Conservation (phyloP, 2,888 invertebrate species). For the Pecten maximus region DNA sequence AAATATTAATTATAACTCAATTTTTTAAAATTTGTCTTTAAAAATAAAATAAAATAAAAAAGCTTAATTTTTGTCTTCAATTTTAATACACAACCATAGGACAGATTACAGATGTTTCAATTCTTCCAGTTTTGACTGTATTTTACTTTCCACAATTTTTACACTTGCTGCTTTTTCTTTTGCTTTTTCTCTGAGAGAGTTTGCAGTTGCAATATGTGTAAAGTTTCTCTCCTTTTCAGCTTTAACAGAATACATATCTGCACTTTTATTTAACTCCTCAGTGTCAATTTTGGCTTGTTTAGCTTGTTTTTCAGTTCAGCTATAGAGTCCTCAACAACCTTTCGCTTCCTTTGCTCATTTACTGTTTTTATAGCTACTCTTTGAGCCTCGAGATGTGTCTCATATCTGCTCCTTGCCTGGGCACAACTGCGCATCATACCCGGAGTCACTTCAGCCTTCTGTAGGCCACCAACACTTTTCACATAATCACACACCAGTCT, state of each 20-base stretch:
- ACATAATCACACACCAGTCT: constrained; percentile 58
- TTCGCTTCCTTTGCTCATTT: constrained; percentile 39
- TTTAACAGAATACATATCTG: constrained; percentile 15
- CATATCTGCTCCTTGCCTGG: constrained; percentile 51
- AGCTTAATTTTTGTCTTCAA: no score
- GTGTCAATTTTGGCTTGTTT: not conserved
- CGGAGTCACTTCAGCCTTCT: constrained; percentile 49
- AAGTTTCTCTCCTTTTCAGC: not conserved
- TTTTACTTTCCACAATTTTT: no score
- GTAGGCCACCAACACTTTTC: constrained; percentile 51
- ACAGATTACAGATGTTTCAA: no score
- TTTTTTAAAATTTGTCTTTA: no score
- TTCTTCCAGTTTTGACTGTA: no score
- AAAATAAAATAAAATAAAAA: no score
- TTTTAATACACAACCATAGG: no score
- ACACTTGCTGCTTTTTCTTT: no score
- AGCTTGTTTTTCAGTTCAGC: not conserved
- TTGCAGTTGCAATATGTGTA: not conserved
- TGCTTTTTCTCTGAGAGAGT: no score
- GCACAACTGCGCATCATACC: constrained; percentile 45
- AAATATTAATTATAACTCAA: no score
- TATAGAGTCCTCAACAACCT: not conserved
- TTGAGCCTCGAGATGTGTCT: constrained; percentile 43
- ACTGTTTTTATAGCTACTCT: constrained; percentile 39
- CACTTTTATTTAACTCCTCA: not conserved